Evolutionary conservation across 2,888 invertebrate genomes (phyloP).

Genomic region (Drosophila phalerata): DNA sequence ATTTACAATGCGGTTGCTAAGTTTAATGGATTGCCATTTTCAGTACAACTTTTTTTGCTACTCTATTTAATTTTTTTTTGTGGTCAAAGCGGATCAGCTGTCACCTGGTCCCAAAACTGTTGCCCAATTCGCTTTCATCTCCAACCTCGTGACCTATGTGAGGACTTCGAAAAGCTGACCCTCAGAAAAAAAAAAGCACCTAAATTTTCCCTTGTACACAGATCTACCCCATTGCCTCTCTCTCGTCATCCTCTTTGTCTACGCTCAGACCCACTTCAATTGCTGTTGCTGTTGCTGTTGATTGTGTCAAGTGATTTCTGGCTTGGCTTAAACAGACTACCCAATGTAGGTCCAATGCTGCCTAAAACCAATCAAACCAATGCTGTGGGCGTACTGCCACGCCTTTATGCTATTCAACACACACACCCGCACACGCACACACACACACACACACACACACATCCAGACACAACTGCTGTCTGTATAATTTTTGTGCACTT

Average conservation of each 20-base stretch:
- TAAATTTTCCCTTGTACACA: conserved; percentile 25
- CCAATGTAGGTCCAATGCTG: conserved; percentile 26
- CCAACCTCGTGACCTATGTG: conserved; percentile 2
- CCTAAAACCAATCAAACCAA: conserved; percentile 76
- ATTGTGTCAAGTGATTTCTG: conserved; percentile 72
- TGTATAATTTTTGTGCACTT: conserved; percentile 79
- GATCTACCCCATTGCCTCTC: neutral
- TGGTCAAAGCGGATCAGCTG: conserved; percentile 55
- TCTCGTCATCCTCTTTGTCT: too few relatives aligned
- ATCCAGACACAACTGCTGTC: conserved; percentile 42
- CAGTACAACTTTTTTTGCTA: neutral
- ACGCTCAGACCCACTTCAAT: neutral
- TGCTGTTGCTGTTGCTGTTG: conserved; percentile 36
- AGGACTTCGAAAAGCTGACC: neutral
- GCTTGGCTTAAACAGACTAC: conserved; percentile 56
- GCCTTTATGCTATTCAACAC: conserved; percentile 12
- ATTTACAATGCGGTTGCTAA: conserved; percentile 31
- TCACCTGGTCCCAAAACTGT: conserved; percentile 64
- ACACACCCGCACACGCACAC: neutral
- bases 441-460: neutral
- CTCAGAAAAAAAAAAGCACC: neutral
- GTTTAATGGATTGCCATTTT: conserved; percentile 73
- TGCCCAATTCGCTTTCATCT: conserved; percentile 58
- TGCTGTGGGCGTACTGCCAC: conserved; percentile 36
- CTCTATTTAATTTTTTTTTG: conserved; percentile 17